Evolutionary conservation across 2,113 vertebrate species (phyloP).

Genomic region (Sylvilagus bachmani): DNA sequence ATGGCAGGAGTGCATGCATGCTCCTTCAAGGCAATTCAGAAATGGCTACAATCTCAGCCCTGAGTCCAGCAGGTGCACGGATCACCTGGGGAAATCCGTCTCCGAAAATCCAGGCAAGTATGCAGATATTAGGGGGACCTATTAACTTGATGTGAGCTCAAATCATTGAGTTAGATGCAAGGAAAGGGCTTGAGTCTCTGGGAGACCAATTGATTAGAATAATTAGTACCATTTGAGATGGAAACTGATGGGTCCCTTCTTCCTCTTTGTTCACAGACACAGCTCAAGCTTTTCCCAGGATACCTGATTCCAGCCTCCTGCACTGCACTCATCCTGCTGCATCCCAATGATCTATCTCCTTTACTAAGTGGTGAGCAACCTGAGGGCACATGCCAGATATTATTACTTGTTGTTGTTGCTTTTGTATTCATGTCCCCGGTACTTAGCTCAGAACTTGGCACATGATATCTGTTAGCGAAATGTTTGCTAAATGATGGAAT

Average conservation of each 20-base stretch:
- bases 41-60: not conserved
- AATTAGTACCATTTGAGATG: not conserved
- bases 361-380: not conserved
- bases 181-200: not conserved
- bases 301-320: not conserved
- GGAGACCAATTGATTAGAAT: not conserved
- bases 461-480: not conserved
- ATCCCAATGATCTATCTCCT: not conserved
- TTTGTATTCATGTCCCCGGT: not conserved
- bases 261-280: not conserved
- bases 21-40: not conserved
- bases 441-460: not conserved
- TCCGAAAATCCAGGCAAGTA: not conserved
- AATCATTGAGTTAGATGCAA: not conserved
- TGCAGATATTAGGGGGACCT: not conserved
- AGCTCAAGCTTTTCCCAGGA: not conserved
- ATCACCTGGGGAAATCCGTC: not conserved
- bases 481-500: conserved; percentile 3
- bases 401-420: not conserved
- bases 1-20: too few relatives aligned
- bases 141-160: accelerated
- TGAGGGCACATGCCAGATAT: not conserved
- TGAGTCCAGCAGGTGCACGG: not conserved
- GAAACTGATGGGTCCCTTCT: accelerated
- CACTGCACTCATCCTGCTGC: accelerated